These are phyloP conservation scores for Poecilia wingei DNA, from an alignment of 2,797 vertebrate genomes.

Conservation along the genomic window DNA sequence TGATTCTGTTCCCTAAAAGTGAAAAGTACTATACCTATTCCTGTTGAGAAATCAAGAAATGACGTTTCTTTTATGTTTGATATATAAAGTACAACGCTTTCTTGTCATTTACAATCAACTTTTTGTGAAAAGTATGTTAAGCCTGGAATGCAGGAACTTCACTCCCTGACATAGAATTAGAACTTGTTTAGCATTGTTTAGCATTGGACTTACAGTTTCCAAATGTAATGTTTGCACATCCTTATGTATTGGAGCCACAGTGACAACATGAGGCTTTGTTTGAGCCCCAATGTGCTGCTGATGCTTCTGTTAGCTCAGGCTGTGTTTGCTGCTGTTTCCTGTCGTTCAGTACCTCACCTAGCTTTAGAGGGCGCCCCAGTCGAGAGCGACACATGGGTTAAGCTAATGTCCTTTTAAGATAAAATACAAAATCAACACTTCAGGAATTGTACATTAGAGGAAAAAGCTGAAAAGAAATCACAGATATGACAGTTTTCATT, in stretches of 20 bases:
- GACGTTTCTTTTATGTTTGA: background rate
- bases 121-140: background rate
- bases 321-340: slow-evolving; percentile 12
- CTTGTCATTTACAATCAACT: background rate
- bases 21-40: background rate
- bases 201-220: background rate
- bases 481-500: background rate
- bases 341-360: background rate
- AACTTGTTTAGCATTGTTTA: background rate
- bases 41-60: background rate
- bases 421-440: background rate
- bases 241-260: background rate
- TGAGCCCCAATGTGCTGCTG: slow-evolving; percentile 8
- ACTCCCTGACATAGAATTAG: background rate
- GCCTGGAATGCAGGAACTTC: background rate
- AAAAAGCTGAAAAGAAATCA: background rate
- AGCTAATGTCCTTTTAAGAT: background rate
- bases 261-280: slow-evolving; percentile 2
- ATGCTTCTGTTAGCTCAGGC: slow-evolving; percentile 30
- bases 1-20: background rate
- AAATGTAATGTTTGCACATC: background rate
- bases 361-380: background rate
- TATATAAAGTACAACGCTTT: background rate
- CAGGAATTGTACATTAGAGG: background rate
- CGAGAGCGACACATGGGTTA: slow-evolving; percentile 1